Conservation (phyloP, 53 echinoderm and acorn worm genomes). For the Luidia sarsii region DNA sequence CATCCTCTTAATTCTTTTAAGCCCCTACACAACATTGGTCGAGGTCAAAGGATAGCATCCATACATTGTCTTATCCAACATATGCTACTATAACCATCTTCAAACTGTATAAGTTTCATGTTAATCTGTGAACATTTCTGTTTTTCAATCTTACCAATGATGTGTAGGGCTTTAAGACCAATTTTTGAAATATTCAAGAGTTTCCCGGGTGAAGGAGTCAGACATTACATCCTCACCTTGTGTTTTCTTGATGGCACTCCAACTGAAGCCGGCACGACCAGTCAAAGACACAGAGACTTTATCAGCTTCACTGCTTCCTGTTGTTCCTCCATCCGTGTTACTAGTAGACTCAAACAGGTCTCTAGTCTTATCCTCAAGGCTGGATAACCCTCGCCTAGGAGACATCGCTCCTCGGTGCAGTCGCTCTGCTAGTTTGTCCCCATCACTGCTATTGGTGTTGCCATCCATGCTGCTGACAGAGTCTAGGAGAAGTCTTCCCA, state of each 20-base stretch:
- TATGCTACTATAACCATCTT: too few species aligned
- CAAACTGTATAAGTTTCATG: too few species aligned
- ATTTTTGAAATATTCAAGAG: too few species aligned
- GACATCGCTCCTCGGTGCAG: neutral
- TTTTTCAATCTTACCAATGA: too few species aligned
- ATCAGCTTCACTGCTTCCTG: conserved; percentile 35
- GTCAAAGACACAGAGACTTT: neutral
- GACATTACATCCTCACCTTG: neutral
- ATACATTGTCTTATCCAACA: too few species aligned
- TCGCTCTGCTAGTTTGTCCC: neutral
- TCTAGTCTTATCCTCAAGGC: conserved; percentile 62
- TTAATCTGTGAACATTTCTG: too few species aligned
- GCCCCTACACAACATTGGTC: too few species aligned
- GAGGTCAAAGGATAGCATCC: too few species aligned
- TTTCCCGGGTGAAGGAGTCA: neutral
- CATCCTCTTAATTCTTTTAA: too few species aligned
- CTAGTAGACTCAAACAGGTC: conserved; percentile 80
- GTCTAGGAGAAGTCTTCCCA: neutral
- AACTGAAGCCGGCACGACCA: conserved; percentile 36
- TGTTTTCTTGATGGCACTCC: conserved; percentile 48
- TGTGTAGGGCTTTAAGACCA: too few species aligned
- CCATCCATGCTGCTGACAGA: neutral
- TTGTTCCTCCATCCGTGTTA: conserved; percentile 29
- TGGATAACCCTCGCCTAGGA: neutral
- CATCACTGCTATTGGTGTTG: conserved; percentile 15